Percentiles rank a stretch among this genome's conserved stretches.
phyloP scores from a whole-genome alignment of 2,888 invertebrate genomes.

The Mantis religiosa region DNA sequence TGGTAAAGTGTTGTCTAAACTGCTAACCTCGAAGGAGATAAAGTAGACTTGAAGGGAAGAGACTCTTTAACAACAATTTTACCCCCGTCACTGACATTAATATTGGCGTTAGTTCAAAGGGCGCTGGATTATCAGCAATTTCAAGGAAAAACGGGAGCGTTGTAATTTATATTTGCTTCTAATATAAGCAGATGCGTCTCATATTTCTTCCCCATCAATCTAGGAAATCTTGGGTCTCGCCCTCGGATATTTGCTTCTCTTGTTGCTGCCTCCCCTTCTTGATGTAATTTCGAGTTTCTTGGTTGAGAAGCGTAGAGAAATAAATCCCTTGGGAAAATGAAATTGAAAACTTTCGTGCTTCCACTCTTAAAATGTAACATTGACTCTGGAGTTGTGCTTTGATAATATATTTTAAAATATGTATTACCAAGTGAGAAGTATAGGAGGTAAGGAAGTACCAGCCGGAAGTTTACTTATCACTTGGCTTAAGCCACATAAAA shows the following conservation, averaged over 20 bases:
- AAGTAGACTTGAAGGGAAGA: background rate
- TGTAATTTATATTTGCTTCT: background rate
- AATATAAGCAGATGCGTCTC: background rate
- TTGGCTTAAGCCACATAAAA: too few relatives aligned
- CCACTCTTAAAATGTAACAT: background rate
- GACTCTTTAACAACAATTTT: background rate
- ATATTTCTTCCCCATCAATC: background rate
- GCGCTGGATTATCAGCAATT: background rate
- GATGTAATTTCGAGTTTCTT: background rate
- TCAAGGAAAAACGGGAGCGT: background rate
- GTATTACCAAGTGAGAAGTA: too few relatives aligned
- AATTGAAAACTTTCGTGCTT: background rate
- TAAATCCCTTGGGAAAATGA: background rate
- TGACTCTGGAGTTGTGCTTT: background rate
- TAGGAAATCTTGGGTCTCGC: background rate
- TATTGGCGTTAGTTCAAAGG: background rate
- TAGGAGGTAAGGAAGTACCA: too few relatives aligned
- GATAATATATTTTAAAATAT: too few relatives aligned
- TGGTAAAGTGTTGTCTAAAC: too few relatives aligned
- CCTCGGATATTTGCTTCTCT: background rate
- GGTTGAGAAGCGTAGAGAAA: background rate
- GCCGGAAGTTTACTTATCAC: too few relatives aligned
- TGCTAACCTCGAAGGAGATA: too few relatives aligned
- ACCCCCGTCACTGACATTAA: background rate
- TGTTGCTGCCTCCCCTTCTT: background rate